These are phyloP conservation scores for Calephelis virginiensis DNA, from an alignment of 1,140 invertebrate genomes.

Conservation along the genomic window DNA sequence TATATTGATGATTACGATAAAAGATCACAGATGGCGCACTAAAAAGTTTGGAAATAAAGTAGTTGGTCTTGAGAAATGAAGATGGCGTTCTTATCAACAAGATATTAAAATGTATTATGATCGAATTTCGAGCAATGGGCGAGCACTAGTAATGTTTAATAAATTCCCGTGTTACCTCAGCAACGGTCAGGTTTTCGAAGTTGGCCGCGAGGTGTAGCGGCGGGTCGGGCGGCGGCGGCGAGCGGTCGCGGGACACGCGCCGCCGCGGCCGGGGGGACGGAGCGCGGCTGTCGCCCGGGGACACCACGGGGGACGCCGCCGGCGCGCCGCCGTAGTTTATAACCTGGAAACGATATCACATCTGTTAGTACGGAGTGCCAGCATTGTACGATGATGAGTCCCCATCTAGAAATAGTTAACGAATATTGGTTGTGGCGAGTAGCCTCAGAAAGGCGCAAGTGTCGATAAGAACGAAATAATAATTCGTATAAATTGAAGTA, in stretches of 20 bases:
- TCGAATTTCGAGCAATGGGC: too few relatives aligned
- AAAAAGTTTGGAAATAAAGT: too few relatives aligned
- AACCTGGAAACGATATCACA: slow-evolving; percentile 42
- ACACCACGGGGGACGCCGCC: slow-evolving; percentile 80
- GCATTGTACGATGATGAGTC: too few relatives aligned
- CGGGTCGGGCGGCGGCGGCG: slow-evolving; percentile 70
- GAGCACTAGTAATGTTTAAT: too few relatives aligned
- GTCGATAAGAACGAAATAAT: too few relatives aligned
- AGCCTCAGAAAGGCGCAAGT: too few relatives aligned
- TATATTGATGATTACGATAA: too few relatives aligned
- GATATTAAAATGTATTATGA: too few relatives aligned
- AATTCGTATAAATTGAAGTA: too few relatives aligned
- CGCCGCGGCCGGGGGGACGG: slow-evolving; percentile 78
- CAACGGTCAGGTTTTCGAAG: slow-evolving; percentile 57
- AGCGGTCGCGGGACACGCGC: slow-evolving; percentile 76
- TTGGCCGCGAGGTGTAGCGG: slow-evolving; percentile 69
- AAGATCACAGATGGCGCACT: too few relatives aligned
- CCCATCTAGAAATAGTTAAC: not conserved
- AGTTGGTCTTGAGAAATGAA: too few relatives aligned
- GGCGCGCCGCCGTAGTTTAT: slow-evolving; percentile 65
- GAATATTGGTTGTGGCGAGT: not conserved
- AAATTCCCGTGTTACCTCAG: slow-evolving; percentile 41
- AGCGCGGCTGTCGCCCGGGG: slow-evolving; percentile 80
- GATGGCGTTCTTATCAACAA: too few relatives aligned
- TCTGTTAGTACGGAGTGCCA: not conserved